These are phyloP conservation scores for Caerostris extrusa DNA, from an alignment of 1,140 invertebrate species.

Conservation along the genomic window DNA sequence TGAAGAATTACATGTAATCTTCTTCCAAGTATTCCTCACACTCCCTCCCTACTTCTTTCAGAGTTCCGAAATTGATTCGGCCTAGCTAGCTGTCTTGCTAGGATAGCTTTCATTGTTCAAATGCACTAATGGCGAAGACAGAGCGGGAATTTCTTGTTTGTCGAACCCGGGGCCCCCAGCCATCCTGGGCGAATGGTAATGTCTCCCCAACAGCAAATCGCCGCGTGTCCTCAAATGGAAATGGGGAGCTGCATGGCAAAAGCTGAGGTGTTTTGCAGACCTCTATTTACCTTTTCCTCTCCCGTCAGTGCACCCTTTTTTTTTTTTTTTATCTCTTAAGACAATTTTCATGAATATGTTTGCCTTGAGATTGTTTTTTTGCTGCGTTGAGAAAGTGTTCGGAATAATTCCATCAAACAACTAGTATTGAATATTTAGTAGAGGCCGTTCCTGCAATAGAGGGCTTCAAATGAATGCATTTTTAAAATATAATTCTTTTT, in stretches of 20 bases:
- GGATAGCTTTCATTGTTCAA: slow-evolving; percentile 43
- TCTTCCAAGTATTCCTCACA: slow-evolving; percentile 21
- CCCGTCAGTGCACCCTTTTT: neutral
- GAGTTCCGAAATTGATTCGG: slow-evolving; percentile 52
- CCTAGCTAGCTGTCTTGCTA: slow-evolving; percentile 31
- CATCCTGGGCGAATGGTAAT: slow-evolving; percentile 13
- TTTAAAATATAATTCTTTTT: no score
- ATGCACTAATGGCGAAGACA: slow-evolving; percentile 6
- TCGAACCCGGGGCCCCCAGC: neutral
- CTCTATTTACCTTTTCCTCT: neutral
- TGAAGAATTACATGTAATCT: slow-evolving; percentile 50
- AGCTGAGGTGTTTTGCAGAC: neutral
- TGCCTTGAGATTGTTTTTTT: neutral
- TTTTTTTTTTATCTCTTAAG: neutral
- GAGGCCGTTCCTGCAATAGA: no score
- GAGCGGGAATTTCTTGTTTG: slow-evolving; percentile 29
- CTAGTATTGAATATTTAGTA: no score
- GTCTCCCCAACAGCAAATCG: neutral
- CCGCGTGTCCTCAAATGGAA: neutral
- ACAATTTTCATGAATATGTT: slow-evolving; percentile 14
- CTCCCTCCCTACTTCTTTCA: neutral
- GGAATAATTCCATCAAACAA: neutral
- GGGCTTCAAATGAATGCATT: no score
- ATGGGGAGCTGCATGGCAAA: neutral
- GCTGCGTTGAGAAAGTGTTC: neutral